Conservation (phyloP, 2,113 vertebrate species). For the Pelvicachromis taeniatus region DNA sequence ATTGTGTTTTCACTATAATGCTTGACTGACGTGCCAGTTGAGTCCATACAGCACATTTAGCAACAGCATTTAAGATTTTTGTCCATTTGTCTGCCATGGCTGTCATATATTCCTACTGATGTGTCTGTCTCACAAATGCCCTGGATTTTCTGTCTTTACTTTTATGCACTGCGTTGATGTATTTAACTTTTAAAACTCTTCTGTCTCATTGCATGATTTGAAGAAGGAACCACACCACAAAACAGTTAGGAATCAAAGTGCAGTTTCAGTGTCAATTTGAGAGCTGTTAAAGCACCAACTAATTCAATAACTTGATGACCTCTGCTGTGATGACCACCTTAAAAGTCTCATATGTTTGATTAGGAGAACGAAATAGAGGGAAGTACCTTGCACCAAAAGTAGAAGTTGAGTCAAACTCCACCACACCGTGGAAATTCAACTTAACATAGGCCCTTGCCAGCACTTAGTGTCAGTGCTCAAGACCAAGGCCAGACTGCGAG, state of each 20-base stretch:
- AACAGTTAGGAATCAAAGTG: not conserved
- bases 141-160: not conserved
- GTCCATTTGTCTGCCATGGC: not conserved
- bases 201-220: not conserved
- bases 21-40: too few relatives aligned
- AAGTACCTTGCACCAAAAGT: not conserved
- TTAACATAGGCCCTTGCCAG: not conserved
- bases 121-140: not conserved
- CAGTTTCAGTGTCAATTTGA: not conserved
- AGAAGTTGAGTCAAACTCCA: not conserved
- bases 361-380: not conserved
- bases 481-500: slow-evolving; percentile 33
- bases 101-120: not conserved
- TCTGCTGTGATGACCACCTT: not conserved
- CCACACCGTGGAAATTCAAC: not conserved
- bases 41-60: too few relatives aligned
- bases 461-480: slow-evolving; percentile 12
- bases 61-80: not conserved
- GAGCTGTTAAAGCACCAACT: not conserved
- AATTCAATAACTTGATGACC: not conserved
- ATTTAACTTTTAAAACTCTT: not conserved
- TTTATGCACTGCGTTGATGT: not conserved
- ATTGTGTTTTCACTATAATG: not conserved
- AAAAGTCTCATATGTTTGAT: not conserved
- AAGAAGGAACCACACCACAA: not conserved